Conservation (phyloP, 2,113 vertebrate genomes). For the Dasypus novemcinctus region DNA sequence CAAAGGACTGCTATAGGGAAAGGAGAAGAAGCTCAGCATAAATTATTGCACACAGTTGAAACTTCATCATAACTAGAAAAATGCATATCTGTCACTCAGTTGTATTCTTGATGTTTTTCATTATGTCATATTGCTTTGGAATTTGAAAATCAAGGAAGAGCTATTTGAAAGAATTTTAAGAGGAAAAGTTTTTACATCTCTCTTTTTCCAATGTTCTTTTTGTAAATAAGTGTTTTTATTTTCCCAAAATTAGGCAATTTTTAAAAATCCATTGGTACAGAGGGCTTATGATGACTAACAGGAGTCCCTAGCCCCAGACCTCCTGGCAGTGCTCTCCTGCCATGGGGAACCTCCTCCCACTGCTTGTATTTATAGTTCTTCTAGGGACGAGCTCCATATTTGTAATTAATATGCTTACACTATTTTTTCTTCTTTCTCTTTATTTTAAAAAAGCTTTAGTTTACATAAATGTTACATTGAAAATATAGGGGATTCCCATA, state of each 20-base stretch:
- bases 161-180: background rate
- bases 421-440: too few relatives aligned
- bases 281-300: background rate
- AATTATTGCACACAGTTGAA: fast-evolving
- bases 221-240: background rate
- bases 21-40: background rate
- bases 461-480: too few relatives aligned
- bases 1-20: background rate
- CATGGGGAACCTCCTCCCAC: background rate
- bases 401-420: too few relatives aligned
- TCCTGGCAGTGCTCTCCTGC: background rate
- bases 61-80: background rate
- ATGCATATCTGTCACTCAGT: background rate
- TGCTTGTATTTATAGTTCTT: background rate
- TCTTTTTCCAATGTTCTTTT: background rate
- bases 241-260: background rate
- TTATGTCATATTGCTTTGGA: background rate
- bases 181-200: background rate
- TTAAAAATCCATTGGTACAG: background rate
- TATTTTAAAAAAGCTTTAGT: too few relatives aligned
- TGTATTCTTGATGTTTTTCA: background rate
- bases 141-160: background rate
- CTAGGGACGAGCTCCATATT: fast-evolving
- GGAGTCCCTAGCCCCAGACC: fast-evolving
- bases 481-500: too few relatives aligned